Conservation (phyloP, 2,113 vertebrate genomes). For the Hippocampus zosterae region DNA sequence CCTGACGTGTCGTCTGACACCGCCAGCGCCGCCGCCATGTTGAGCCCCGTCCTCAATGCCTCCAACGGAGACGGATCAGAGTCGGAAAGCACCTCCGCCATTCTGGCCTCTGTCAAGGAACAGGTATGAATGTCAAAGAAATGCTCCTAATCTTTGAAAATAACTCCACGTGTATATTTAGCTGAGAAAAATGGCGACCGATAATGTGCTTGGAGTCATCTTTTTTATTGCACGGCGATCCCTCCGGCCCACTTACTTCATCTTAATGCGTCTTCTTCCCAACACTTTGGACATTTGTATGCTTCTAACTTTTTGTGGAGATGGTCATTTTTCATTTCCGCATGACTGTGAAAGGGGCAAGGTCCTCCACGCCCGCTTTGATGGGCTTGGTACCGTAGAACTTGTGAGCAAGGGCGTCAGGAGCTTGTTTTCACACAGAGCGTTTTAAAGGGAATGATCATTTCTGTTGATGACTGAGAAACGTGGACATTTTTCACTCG, state of each 20-base stretch:
- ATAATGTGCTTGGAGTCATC: slow-evolving; percentile 29
- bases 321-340: neutral
- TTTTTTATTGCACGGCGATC: neutral
- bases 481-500: neutral
- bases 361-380: neutral
- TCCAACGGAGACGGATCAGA: slow-evolving; percentile 95
- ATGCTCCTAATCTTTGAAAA: slow-evolving; percentile 36
- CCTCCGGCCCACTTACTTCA: neutral
- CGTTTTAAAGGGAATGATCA: neutral
- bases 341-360: neutral
- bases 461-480: neutral
- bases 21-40: slow-evolving; percentile 83
- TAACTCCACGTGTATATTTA: slow-evolving; percentile 15
- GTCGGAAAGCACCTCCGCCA: slow-evolving; percentile 96
- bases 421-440: neutral
- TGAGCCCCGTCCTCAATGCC: slow-evolving; percentile 90
- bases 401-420: neutral
- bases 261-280: neutral
- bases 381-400: neutral
- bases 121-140: slow-evolving; percentile 76
- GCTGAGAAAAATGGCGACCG: slow-evolving; percentile 18
- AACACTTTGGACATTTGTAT: neutral
- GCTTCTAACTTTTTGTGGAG: neutral
- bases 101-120: slow-evolving; percentile 96
- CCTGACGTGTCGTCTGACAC: slow-evolving; percentile 89